phyloP scores from a whole-genome alignment of 2,797 vertebrate genomes.

The Antennarius maculatus region DNA sequence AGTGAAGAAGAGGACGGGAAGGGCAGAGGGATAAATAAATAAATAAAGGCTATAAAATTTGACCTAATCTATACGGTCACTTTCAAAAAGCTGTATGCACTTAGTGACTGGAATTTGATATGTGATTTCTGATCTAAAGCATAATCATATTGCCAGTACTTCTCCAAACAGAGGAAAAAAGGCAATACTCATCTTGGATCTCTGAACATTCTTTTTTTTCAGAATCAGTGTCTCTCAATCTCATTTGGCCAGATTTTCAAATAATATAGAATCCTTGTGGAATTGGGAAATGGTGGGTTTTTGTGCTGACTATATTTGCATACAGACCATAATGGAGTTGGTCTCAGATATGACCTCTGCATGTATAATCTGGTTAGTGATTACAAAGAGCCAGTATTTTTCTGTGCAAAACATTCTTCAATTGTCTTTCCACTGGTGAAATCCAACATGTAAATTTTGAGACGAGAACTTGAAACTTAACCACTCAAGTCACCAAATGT shows the following conservation, averaged over 20 bases:
- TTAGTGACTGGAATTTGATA: constrained; percentile 66
- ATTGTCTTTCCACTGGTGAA: constrained; percentile 35
- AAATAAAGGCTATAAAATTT: constrained; percentile 76
- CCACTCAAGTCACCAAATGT: constrained; percentile 34
- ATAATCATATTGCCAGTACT: constrained; percentile 55
- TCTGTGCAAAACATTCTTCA: constrained; percentile 19
- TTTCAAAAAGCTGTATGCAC: constrained; percentile 64
- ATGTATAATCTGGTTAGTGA: constrained; percentile 21
- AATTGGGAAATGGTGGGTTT: constrained; percentile 17
- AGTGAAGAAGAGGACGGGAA: constrained; percentile 30
- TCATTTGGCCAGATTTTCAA: constrained; percentile 30
- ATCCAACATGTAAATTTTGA: constrained; percentile 22
- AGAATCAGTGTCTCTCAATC: constrained; percentile 33
- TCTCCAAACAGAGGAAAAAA: background rate
- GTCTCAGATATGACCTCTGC: constrained; percentile 28
- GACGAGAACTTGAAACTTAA: constrained; percentile 20
- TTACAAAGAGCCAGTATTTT: constrained; percentile 25
- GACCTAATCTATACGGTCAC: constrained; percentile 69
- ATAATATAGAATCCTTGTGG: constrained; percentile 30
- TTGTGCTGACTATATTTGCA: constrained; percentile 24
- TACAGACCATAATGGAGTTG: constrained; percentile 19
- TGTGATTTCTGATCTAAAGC: constrained; percentile 59
- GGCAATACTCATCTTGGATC: constrained; percentile 19
- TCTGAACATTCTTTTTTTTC: constrained; percentile 41
- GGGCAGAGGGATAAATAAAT: constrained; percentile 63